Percentiles rank a stretch among this genome's conserved stretches.
Conservation (phyloP, 2,888 invertebrate genomes). For the Phyllotreta striolata region DNA sequence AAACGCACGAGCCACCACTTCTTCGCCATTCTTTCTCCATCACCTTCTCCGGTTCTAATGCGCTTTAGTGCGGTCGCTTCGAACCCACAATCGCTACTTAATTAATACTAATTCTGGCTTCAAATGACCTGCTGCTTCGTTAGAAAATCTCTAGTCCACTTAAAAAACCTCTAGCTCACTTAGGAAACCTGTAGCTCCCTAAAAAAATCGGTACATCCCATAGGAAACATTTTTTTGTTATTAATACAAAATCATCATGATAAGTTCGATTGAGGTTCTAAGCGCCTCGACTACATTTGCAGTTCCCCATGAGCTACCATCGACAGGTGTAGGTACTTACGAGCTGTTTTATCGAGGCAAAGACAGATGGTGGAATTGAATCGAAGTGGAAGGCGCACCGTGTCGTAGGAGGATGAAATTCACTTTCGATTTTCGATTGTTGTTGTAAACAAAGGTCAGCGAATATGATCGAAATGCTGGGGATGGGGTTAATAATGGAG, state of each 20-base stretch:
- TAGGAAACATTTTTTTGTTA: too few species aligned
- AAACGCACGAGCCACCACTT: conserved; percentile 36
- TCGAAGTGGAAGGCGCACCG: conserved; percentile 16
- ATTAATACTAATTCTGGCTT: background rate
- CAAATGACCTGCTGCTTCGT: background rate
- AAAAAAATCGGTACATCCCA: too few species aligned
- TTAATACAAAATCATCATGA: background rate
- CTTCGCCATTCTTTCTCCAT: conserved; percentile 28
- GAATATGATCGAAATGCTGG: background rate
- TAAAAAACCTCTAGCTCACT: too few species aligned
- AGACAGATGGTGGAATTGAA: conserved; percentile 16
- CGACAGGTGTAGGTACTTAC: conserved; percentile 8
- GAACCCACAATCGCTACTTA: background rate
- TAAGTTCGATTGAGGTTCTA: conserved; percentile 4
- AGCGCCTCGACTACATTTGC: too few species aligned
- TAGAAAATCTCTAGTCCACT: too few species aligned
- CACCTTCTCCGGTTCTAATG: conserved; percentile 13
- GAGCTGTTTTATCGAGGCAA: conserved; percentile 7
- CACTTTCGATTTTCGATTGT: conserved; percentile 27
- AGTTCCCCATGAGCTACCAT: background rate
- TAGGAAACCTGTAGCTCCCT: too few species aligned
- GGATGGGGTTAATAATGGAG: too few species aligned
- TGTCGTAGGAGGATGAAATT: conserved; percentile 25
- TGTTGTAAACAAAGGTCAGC: conserved; percentile 13
- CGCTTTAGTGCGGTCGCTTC: background rate